A percentile compares a stretch with the other conserved stretches of the same genome.
These are phyloP conservation scores for Lycophotia porphyrea DNA, from an alignment of 2,888 invertebrate species.

Conservation along the genomic window DNA sequence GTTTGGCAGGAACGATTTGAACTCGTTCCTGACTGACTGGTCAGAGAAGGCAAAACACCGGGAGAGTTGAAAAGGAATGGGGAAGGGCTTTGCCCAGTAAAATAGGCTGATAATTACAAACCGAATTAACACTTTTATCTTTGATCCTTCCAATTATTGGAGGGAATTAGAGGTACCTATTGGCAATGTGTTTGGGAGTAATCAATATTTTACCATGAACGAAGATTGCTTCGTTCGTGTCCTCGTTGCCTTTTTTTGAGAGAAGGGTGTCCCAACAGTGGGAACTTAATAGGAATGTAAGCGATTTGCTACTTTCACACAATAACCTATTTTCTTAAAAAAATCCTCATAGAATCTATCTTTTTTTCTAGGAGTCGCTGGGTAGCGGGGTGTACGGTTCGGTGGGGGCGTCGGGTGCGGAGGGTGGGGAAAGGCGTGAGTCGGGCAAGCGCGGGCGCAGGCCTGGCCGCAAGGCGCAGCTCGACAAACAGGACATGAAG, in stretches of 20 bases:
- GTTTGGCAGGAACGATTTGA: not conserved
- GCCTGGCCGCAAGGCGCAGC: constrained; percentile 95
- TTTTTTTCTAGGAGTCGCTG: constrained; percentile 80
- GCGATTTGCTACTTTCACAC: not conserved
- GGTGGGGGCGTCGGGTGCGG: constrained; percentile 82
- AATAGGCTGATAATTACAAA: no score
- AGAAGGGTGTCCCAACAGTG: not conserved
- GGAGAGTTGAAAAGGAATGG: no score
- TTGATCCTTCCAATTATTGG: not conserved
- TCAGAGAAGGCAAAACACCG: no score
- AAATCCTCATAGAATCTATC: not conserved
- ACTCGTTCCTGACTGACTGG: no score
- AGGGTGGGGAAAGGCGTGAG: constrained; percentile 93
- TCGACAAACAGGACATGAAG: constrained; percentile 97
- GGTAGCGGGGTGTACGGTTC: constrained; percentile 81
- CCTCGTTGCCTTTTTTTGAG: not conserved
- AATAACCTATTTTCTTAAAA: not conserved
- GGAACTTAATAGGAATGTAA: not conserved
- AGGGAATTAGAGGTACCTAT: not conserved
- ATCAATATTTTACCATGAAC: not conserved
- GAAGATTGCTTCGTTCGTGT: not conserved
- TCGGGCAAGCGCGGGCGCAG: constrained; percentile 96
- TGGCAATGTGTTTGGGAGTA: not conserved
- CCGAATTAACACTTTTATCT: not conserved
- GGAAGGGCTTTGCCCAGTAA: no score